Evolutionary conservation across 2,113 vertebrate genomes (phyloP).

Genomic region (Tichodroma muraria): DNA sequence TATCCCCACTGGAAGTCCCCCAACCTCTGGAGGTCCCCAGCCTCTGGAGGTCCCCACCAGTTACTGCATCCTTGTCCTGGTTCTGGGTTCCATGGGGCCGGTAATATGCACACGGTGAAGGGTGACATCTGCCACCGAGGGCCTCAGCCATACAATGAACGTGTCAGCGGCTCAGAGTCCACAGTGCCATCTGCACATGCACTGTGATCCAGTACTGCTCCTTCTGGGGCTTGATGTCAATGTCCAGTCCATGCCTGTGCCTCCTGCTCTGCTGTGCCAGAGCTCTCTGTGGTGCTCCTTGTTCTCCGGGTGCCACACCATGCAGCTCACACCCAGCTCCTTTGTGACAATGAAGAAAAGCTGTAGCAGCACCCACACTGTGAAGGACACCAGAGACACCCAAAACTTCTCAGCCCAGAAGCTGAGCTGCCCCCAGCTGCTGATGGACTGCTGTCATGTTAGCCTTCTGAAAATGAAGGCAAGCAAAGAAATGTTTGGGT

Average conservation of each 20-base stretch:
- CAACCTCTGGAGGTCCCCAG: too few species aligned
- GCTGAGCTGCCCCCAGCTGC: background rate
- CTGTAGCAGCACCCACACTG: background rate
- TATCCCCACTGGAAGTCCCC: background rate
- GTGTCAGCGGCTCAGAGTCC: background rate
- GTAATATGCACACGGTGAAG: rapidly evolving
- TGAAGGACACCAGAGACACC: background rate
- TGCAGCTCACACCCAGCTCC: background rate
- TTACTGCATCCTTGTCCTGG: background rate
- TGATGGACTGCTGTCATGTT: background rate
- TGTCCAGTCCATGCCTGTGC: background rate
- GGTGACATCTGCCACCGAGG: background rate
- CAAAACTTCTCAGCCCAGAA: background rate
- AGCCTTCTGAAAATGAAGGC: background rate
- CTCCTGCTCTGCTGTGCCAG: background rate
- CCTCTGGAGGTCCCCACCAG: background rate
- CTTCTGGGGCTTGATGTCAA: background rate
- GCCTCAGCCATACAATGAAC: background rate
- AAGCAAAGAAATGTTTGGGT: background rate
- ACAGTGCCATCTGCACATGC: background rate
- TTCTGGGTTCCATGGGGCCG: background rate
- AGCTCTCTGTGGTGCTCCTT: background rate
- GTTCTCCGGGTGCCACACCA: background rate
- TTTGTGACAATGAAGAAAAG: background rate
- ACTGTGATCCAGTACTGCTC: background rate